Percentiles rank a stretch among this genome's conserved stretches.
phyloP scores from a whole-genome alignment of 1,140 invertebrate species.

The Drosophila mayri region DNA sequence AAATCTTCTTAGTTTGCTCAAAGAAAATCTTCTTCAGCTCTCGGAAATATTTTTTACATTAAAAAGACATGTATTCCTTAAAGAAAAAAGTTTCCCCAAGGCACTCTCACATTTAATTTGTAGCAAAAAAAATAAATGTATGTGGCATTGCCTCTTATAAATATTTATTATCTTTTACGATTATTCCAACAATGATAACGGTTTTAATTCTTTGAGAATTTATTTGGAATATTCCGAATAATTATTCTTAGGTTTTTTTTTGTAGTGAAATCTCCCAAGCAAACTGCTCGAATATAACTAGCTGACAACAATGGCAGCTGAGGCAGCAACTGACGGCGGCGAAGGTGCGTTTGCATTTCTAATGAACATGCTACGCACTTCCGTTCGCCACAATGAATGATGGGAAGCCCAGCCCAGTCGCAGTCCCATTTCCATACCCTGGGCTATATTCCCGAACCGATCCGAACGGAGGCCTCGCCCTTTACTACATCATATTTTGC shows the following conservation, averaged over 20 bases:
- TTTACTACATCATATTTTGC: conserved; percentile 75
- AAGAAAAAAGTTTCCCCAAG: no score
- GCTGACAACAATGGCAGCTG: conserved; percentile 46
- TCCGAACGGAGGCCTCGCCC: conserved; percentile 49
- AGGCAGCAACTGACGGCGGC: conserved; percentile 4
- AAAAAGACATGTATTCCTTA: no score
- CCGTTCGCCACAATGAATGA: conserved; percentile 77
- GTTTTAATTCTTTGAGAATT: neutral
- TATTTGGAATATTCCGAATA: neutral
- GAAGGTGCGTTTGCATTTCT: conserved; percentile 83
- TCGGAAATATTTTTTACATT: neutral
- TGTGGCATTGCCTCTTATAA: neutral
- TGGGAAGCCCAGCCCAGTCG: conserved; percentile 44
- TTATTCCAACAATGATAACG: conserved; percentile 3
- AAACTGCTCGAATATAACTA: conserved; percentile 58
- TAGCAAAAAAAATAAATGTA: neutral
- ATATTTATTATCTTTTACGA: neutral
- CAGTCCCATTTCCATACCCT: conserved; percentile 22
- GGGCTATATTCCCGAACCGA: conserved; percentile 8
- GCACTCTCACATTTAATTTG: neutral
- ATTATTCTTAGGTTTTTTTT: conserved; percentile 1
- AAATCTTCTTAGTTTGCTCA: neutral
- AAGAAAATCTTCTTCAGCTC: neutral
- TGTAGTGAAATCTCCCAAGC: conserved; percentile 12
- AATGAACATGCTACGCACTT: conserved; percentile 83